Evolutionary conservation across 2,797 vertebrate genomes (phyloP), one percentile per base, ranked within the genome.

Genomic region (Falco naumanni): DNA sequence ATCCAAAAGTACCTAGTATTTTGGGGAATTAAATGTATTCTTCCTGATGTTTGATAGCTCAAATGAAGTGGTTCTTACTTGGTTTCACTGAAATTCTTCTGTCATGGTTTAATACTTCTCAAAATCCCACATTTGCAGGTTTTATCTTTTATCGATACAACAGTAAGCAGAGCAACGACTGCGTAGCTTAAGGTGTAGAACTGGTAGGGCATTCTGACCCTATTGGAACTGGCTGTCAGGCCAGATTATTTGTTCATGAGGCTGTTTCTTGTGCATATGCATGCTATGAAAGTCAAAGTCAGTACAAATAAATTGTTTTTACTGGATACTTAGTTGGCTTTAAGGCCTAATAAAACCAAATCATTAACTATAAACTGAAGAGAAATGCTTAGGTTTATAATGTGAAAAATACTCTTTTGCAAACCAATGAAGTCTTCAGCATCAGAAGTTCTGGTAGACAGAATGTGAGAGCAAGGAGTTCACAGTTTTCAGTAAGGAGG

Each of bases 321-420:
- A 87, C 66, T 90, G 53, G 59, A 71, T 95, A 80, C 25, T 87
- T 91, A 71, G 39, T 70, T 94, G 83, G 26, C 45, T 92, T 94
- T 93, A 90, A 94, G 89, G 60, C 64, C 53, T 90, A 71, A 69
- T 93, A 71, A 95, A 97, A 72, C 41, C 61, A 94, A 96, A 89
- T 83, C 31, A 76, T 87, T 93, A 94, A 63, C 79, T 87, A 39
- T 84, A 90, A 96, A 85, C 57, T 39, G 33, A 83, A 96, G 47
- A 87, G 72, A 95, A 96, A 86, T 48, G 25, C 60, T 89, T 90
- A 39, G 34, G 33, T 94, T 93, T 92, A 56, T 33, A 8, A 72
- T 51, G 45, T 93, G 74, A 84, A 93, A 91, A 90, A 80, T 79
- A 76, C 18, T 76, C 5, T 80, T 72, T 88, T 78, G n/a, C 34